Percentiles rank a stretch among this genome's conserved stretches.
These are phyloP conservation scores for Diadegma fenestrale DNA, from an alignment of 2,888 invertebrate genomes.

Conservation along the genomic window DNA sequence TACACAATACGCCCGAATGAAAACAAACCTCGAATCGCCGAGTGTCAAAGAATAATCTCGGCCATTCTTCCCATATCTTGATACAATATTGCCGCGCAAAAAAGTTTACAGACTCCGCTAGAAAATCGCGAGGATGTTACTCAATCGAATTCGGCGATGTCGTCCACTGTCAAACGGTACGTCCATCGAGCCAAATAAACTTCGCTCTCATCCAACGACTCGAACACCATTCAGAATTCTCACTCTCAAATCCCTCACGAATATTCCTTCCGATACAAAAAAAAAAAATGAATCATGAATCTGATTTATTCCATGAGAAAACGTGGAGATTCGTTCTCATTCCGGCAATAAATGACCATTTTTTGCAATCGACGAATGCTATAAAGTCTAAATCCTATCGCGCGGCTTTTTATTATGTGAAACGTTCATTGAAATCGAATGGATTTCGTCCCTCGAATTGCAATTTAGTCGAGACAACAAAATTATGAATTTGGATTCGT, in stretches of 20 bases:
- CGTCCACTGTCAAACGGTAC: conserved; percentile 50
- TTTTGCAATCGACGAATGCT: not conserved
- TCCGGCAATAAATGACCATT: not conserved
- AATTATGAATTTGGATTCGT: not conserved
- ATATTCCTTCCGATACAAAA: not conserved
- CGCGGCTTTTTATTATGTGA: not conserved
- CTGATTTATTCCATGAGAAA: not conserved
- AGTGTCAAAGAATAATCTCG: not conserved
- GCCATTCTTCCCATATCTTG: not conserved
- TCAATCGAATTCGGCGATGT: conserved; percentile 29
- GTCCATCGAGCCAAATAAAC: conserved; percentile 22
- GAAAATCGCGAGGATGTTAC: conserved; percentile 21
- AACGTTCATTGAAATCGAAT: not conserved
- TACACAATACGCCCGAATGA: conserved; percentile 4
- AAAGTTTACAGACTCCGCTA: not conserved
- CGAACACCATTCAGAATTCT: not conserved
- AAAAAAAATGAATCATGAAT: too few species aligned
- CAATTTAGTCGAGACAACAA: not conserved
- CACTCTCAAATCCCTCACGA: not conserved
- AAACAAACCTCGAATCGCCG: not conserved
- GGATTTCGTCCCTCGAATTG: not conserved
- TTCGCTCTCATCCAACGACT: too few species aligned
- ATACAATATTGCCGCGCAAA: not conserved
- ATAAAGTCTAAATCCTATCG: not conserved
- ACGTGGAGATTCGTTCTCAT: not conserved